Base-by-base conservation (phyloP, 2,888 invertebrate genomes). In the Hymenopus coronatus region DNA sequence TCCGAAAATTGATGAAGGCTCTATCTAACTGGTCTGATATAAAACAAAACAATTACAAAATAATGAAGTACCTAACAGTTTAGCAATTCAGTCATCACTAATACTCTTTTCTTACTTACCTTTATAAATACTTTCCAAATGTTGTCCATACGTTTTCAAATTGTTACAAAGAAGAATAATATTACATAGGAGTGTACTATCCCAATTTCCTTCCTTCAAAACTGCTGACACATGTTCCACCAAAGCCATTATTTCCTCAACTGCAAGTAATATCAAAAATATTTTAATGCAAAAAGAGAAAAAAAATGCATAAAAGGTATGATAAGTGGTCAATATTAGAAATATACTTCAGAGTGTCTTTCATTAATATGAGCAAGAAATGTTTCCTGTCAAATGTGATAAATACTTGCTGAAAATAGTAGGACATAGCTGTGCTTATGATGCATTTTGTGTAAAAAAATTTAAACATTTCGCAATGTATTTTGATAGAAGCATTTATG, bases 1-100 rank as follows among this genome's bases (percentile, higher is more conserved):
- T 97, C 92, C 98, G 96, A 93, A 98, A 97, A 92, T 97, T 96
- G 92, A 97, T 96, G 94, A 98, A 98, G 92, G 96, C 96, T 91
- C 94, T 93, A 94, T 98, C 98, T 91, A 98, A 94, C 92, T 97
- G 97, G 93, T 97, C 97, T 94, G 90, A 46, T 91, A 90, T n/a
- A 81, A 54, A 87, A 89, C 28, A 81, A 83, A n/a, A 70, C 83
- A 82, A 12, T 28, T 82, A n/a, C 8, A 28, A 9, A 82, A 7
- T 82, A 27, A 82, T 82, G 7, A 82, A 82, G 7, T 82, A 82
- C 8, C 14, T 82, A 82, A 27, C 6, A 82, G 25, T n/a, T 1
- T 27, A 82, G 82, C 7, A 25, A 27, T 28, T 3, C 15, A 40
- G 40, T 27, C 40, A 33, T n/a, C 27, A 2, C 40, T 40, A 33